Percentiles rank a stretch among this genome's conserved stretches.
Conservation (phyloP, 2,113 vertebrate genomes). For the Macheiramphus alcinus region DNA sequence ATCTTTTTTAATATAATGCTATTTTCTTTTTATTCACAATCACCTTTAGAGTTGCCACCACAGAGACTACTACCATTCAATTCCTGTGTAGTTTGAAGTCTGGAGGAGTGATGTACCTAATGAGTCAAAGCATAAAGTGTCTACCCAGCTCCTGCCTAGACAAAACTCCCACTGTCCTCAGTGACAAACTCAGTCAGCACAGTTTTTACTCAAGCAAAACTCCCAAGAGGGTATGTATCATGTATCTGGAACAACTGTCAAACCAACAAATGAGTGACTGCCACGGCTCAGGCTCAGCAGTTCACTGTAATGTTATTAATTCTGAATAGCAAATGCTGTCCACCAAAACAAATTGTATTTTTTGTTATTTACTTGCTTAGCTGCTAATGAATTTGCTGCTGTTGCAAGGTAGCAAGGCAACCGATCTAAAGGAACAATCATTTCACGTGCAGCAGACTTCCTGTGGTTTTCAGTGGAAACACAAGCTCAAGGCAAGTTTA, state of each 20-base stretch:
- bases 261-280: neutral
- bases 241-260: neutral
- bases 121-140: slow-evolving; percentile 37
- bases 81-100: neutral
- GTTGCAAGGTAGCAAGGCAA: neutral
- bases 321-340: neutral
- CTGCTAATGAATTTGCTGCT: neutral
- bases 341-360: neutral
- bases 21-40: neutral
- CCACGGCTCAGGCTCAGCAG: neutral
- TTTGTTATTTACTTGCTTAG: neutral
- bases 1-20: neutral
- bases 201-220: slow-evolving; percentile 45
- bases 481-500: slow-evolving; percentile 55
- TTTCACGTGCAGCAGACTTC: slow-evolving; percentile 32
- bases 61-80: neutral
- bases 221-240: neutral
- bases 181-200: neutral
- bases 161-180: slow-evolving; percentile 16
- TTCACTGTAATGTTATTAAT: neutral
- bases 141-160: neutral
- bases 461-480: slow-evolving; percentile 71
- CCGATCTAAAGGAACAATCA: neutral
- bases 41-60: neutral
- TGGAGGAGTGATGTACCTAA: neutral